Base-by-base conservation (phyloP, 2,113 vertebrate genomes). In the Eurystomus gularis region DNA sequence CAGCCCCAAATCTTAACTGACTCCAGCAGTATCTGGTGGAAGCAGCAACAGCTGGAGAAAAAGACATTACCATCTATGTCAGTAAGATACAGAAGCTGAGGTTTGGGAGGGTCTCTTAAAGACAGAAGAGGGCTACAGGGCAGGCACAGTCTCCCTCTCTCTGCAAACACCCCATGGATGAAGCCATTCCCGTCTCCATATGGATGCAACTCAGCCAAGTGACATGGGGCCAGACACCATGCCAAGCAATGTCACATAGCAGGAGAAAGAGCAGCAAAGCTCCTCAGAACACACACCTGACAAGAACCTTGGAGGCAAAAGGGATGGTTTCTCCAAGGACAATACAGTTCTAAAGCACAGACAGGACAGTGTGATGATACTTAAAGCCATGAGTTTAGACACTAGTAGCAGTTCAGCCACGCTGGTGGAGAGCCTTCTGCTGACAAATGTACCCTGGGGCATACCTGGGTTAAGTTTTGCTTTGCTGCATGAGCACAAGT, bases 201-300 rank as follows among this genome's bases (percentile, higher is more conserved):
- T 0, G 3, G 35, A 42, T 4, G 1, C 25, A 72, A 33, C 17
- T 88, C 51, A 82, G 40, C 25, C 60, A 84, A 73, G 26, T 19
- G 40, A 64, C 37, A 17, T 0, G 2, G 12, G 46, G 28, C 14
- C 1, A 0, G 33, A 65, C 35, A 42, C 17, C n/a, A 28, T 25
- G 17, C 37, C 28, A 52, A n/a, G 51, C 24, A 66, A 9, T 0
- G 2, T 72, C 8, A 40, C 13, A 19, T 10, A 70, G 19, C 54
- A 79, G 60, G 24, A 39, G 33, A 86, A 88, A 78, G 29, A 77
- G 18, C 31, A 49, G 26, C 25, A 95, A 73, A 89, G 18, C 13
- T 73, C 40, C 55, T 87, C 49, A 40, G 23, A 84, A 40, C 26
- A 19, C 10, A 70, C 10, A 82, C 6, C 13, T 61, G 54, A 78